These are phyloP conservation scores for Orthosia gracilis DNA, from an alignment of 2,888 invertebrate species.

Conservation along the genomic window DNA sequence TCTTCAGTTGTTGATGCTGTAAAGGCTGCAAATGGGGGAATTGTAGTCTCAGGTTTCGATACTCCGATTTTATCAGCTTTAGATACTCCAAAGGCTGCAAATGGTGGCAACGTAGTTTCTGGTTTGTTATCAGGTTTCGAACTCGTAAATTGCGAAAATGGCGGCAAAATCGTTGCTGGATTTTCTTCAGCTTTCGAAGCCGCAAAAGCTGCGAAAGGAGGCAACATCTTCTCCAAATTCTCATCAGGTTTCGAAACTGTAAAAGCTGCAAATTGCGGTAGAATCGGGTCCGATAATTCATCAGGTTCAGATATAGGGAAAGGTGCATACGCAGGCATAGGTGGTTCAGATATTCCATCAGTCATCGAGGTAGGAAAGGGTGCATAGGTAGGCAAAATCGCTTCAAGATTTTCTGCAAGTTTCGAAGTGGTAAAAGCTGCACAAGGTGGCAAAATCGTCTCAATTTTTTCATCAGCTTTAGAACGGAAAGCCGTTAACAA, in stretches of 20 bases:
- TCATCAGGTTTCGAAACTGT: neutral
- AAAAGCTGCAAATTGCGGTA: constrained; percentile 7
- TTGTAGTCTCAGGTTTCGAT: neutral
- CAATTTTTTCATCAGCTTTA: constrained; percentile 32
- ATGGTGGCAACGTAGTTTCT: constrained; percentile 1
- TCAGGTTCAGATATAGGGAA: constrained; percentile 7
- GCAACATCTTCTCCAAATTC: neutral
- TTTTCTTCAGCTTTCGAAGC: constrained; percentile 19
- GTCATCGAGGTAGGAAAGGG: constrained; percentile 1
- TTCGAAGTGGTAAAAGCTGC: constrained; percentile 18
- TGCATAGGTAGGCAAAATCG: constrained; percentile 5
- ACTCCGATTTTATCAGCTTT: constrained; percentile 9
- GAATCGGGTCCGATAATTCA: neutral
- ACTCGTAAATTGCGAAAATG: constrained; percentile 13
- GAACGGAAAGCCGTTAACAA: constrained; percentile 34
- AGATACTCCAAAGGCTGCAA: neutral
- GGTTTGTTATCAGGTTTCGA: neutral
- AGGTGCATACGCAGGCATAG: constrained; percentile 6
- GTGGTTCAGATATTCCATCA: constrained; percentile 1
- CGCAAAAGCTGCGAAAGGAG: constrained; percentile 10
- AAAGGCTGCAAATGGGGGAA: constrained; percentile 19
- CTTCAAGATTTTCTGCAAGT: neutral
- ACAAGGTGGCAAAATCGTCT: constrained; percentile 35
- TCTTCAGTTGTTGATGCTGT: constrained; percentile 3
- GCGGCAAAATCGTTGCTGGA: neutral